Conservation (phyloP, 2,888 invertebrate genomes). For the Anthophora plumipes region DNA sequence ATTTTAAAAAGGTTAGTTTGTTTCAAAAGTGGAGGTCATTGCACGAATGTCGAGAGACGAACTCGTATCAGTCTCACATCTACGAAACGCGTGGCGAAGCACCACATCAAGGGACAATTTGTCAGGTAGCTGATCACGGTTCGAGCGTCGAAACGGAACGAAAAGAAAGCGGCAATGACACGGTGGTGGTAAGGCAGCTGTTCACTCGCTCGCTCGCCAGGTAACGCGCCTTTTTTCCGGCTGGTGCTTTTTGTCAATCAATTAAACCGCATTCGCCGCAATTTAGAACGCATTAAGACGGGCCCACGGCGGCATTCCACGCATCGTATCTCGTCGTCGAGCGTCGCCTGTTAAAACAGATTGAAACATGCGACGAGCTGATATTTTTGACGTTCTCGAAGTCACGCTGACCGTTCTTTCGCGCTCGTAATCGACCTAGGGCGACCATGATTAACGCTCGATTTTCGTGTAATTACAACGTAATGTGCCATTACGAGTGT, state of each 20-base stretch:
- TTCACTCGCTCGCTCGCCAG: slow-evolving; percentile 38
- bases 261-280: slow-evolving; percentile 74
- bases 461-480: no score
- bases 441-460: no score
- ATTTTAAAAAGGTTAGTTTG: no score
- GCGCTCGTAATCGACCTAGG: no score
- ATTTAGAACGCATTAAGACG: slow-evolving; percentile 78
- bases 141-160: slow-evolving; percentile 41
- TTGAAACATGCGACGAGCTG: not conserved
- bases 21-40: no score
- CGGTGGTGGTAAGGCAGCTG: slow-evolving; percentile 44
- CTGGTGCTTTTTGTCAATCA: slow-evolving; percentile 75
- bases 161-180: slow-evolving; percentile 60
- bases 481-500: no score
- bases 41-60: no score
- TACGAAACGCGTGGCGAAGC: slow-evolving; percentile 13
- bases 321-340: slow-evolving; percentile 50
- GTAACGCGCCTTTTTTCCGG: slow-evolving; percentile 65
- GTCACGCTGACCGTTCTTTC: no score
- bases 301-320: slow-evolving; percentile 70
- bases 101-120: slow-evolving; percentile 73
- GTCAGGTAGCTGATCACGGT: slow-evolving; percentile 60
- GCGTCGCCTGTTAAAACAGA: not conserved
- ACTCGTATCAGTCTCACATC: not conserved
- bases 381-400: not conserved